Percentiles rank a stretch among this genome's conserved stretches.
Conservation (phyloP, 2,797 vertebrate genomes). For the Sebastes baramenuke region DNA sequence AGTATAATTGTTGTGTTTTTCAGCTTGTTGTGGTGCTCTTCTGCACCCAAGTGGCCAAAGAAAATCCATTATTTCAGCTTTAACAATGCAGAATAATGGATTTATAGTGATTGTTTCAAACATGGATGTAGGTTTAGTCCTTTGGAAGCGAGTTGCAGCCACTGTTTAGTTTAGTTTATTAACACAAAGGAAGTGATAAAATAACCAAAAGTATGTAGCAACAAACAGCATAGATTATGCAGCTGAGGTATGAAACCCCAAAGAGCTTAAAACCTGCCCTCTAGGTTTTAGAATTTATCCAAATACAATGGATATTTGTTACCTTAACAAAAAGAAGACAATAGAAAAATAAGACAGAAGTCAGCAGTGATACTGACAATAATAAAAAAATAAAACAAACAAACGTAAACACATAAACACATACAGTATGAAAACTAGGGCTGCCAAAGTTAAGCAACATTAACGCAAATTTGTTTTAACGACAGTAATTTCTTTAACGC, state of each 20-base stretch:
- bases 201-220: not conserved
- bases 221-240: not conserved
- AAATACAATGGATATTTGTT: not conserved
- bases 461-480: too few species aligned
- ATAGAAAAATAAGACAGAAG: not conserved
- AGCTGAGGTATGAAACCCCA: not conserved
- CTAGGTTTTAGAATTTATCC: not conserved
- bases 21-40: not conserved
- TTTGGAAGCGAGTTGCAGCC: not conserved
- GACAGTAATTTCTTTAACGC: too few species aligned
- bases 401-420: too few species aligned
- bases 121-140: not conserved
- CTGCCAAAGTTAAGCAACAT: too few species aligned
- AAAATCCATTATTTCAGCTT: not conserved
- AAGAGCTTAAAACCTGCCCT: not conserved
- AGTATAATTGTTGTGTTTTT: not conserved
- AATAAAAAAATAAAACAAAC: not conserved
- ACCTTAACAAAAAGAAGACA: not conserved
- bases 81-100: not conserved
- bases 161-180: not conserved
- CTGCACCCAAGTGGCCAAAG: not conserved
- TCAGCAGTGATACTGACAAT: not conserved
- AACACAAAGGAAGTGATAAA: not conserved
- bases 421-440: too few species aligned
- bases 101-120: not conserved